These are phyloP conservation scores for Corydoras maculifer DNA, from an alignment of 2,113 vertebrate genomes.

Conservation along the genomic window DNA sequence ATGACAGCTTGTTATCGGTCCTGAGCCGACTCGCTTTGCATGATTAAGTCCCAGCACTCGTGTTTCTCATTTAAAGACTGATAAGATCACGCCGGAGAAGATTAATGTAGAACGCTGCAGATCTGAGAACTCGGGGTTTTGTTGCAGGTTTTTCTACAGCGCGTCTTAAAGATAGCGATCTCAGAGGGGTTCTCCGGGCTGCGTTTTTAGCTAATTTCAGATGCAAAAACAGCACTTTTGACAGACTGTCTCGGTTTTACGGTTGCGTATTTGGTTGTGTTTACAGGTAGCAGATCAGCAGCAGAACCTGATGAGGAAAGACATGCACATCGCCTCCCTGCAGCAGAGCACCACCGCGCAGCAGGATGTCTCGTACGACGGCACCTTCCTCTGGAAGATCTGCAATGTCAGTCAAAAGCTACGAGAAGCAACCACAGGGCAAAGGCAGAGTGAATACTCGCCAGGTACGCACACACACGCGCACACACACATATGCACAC, in stretches of 20 bases:
- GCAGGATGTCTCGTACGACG: constrained; percentile 71
- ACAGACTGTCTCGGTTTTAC: not conserved
- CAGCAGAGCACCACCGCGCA: constrained; percentile 65
- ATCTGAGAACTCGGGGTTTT: not conserved
- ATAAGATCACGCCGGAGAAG: not conserved
- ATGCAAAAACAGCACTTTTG: constrained; percentile 1
- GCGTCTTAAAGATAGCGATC: not conserved
- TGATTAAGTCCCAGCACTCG: not conserved
- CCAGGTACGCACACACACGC: constrained; percentile 60
- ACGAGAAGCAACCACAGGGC: constrained; percentile 70
- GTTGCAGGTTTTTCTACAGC: not conserved
- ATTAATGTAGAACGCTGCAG: not conserved
- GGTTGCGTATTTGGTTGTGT: constrained; percentile 1
- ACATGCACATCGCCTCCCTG: constrained; percentile 61
- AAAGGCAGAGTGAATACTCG: constrained; percentile 67
- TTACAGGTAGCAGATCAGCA: constrained; percentile 68
- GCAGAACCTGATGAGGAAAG: constrained; percentile 69
- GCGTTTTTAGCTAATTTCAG: not conserved
- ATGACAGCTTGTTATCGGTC: constrained; percentile 7
- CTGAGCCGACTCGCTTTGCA: not conserved
- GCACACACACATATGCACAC: not conserved
- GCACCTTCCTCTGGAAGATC: constrained; percentile 77
- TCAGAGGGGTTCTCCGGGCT: not conserved
- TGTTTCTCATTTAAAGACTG: not conserved
- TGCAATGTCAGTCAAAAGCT: constrained; percentile 65